A percentile compares a stretch with the other conserved stretches of the same genome.
Evolutionary conservation across 1,140 invertebrate genomes (phyloP).

Genomic region (Atta texana): DNA sequence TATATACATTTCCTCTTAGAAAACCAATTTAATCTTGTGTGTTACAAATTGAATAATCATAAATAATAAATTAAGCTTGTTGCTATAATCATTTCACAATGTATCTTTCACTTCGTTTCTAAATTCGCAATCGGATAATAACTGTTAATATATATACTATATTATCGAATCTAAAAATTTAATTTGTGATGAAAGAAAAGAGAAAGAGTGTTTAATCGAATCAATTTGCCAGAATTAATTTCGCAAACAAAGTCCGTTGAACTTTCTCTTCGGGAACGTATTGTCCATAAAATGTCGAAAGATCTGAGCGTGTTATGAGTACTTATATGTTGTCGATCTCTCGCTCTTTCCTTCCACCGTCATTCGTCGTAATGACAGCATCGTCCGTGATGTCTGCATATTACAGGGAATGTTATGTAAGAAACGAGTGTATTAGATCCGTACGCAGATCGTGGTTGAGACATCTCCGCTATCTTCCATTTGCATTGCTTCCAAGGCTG

Average conservation of each 20-base stretch:
- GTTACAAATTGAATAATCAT: slow-evolving; percentile 23
- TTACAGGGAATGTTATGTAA: slow-evolving; percentile 60
- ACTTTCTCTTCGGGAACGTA: neutral
- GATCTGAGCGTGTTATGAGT: neutral
- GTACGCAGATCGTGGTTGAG: neutral
- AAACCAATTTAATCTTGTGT: neutral
- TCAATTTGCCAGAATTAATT: neutral
- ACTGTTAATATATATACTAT: neutral
- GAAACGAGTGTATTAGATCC: slow-evolving; percentile 29
- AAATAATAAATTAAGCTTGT: neutral
- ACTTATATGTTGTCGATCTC: neutral
- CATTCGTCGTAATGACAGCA: slow-evolving; percentile 35
- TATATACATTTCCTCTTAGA: neutral
- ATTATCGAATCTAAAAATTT: neutral
- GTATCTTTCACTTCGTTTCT: neutral
- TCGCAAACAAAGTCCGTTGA: neutral
- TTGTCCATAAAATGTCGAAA: neutral
- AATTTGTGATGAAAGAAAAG: neutral
- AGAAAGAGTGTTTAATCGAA: neutral
- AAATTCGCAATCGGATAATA: neutral
- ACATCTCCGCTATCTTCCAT: slow-evolving; percentile 46
- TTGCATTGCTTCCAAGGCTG: slow-evolving; percentile 23
- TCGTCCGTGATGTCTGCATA: slow-evolving; percentile 60
- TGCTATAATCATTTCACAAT: neutral
- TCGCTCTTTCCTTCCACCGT: slow-evolving; percentile 37